Conservation (phyloP, 1,140 invertebrate species). For the Calephelis nemesis region DNA sequence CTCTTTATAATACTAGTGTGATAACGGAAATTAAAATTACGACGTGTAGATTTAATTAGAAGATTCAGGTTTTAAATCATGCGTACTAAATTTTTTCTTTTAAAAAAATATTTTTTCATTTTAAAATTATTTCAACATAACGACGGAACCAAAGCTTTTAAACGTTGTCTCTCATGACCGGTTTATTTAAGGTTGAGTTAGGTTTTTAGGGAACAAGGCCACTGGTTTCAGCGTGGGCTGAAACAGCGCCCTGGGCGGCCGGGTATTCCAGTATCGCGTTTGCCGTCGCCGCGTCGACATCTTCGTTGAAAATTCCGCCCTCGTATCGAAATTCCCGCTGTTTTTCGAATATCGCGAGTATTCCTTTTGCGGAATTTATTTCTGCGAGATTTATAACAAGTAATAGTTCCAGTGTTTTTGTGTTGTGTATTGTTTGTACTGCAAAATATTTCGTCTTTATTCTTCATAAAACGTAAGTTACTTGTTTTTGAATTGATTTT, state of each 20-base stretch:
- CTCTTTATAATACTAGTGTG: no score
- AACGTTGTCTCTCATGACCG: neutral
- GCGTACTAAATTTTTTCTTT: no score
- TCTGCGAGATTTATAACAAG: neutral
- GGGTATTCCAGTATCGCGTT: conserved; percentile 4
- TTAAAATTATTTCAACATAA: no score
- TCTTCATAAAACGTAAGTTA: neutral
- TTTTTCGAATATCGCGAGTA: conserved; percentile 3
- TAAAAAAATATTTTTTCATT: no score
- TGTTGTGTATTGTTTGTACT: neutral
- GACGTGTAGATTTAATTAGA: no score
- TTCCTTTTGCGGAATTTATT: neutral
- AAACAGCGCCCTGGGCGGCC: conserved; percentile 4
- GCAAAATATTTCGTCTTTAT: neutral
- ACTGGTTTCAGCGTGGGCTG: conserved; percentile 7
- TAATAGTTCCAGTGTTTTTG: conserved; percentile 1
- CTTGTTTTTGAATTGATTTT: neutral
- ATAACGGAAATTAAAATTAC: no score
- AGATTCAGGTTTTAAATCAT: no score
- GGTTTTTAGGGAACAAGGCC: conserved; percentile 10
- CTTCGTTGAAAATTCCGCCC: neutral
- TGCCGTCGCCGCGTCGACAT: neutral
- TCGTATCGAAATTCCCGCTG: neutral
- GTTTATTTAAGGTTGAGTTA: conserved; percentile 14
- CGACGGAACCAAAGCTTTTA: neutral